Percentiles rank a stretch among this genome's conserved stretches.
phyloP scores from a whole-genome alignment of 1,140 invertebrate species.

The Drosophila nannoptera region DNA sequence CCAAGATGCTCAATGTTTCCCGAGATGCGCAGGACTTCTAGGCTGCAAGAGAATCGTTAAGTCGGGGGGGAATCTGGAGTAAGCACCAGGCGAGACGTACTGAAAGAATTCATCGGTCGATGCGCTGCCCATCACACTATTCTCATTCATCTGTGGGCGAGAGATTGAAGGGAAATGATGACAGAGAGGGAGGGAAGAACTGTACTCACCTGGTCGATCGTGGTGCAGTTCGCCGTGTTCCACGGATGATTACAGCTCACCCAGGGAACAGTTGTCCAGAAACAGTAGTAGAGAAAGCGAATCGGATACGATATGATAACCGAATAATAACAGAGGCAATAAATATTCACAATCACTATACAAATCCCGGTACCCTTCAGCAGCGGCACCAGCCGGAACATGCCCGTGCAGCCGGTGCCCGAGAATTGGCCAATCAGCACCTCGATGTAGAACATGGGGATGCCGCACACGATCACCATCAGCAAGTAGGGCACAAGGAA shows the following conservation, averaged over 20 bases:
- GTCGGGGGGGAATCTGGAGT: neutral
- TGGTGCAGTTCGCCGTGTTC: constrained; percentile 89
- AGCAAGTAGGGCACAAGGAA: constrained; percentile 88
- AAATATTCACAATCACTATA: constrained; percentile 91
- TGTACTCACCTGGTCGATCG: constrained; percentile 13
- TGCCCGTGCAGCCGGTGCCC: constrained; percentile 89
- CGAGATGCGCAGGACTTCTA: constrained; percentile 85
- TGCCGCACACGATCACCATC: constrained; percentile 88
- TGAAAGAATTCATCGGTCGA: constrained; percentile 92
- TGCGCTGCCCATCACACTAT: constrained; percentile 78
- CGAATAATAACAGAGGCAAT: constrained; percentile 95
- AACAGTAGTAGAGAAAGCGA: constrained; percentile 89
- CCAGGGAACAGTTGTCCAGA: constrained; percentile 89
- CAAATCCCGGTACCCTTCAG: constrained; percentile 94
- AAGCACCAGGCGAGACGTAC: constrained; percentile 80
- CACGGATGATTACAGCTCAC: constrained; percentile 90
- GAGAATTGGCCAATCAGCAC: constrained; percentile 92
- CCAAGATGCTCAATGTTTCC: constrained; percentile 84
- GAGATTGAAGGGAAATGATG: neutral
- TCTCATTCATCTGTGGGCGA: neutral
- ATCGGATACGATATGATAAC: constrained; percentile 95
- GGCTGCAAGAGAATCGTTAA: constrained; percentile 79
- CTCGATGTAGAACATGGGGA: constrained; percentile 94
- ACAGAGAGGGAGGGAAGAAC: neutral
- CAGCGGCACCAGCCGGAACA: constrained; percentile 86